These are phyloP conservation scores for Champsocephalus gunnari DNA, from an alignment of 2,797 vertebrate species.

Conservation along the genomic window DNA sequence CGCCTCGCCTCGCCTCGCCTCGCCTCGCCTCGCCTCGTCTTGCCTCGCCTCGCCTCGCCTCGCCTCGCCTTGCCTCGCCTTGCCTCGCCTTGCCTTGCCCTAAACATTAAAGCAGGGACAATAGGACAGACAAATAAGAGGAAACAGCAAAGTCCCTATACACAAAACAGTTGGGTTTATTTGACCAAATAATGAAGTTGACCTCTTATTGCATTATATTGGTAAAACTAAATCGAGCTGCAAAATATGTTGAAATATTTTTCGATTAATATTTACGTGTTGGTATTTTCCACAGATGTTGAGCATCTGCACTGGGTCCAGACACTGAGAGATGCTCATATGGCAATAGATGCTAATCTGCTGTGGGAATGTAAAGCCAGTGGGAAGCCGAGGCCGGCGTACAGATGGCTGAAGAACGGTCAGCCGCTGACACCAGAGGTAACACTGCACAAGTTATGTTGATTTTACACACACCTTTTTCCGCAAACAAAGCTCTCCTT, in stretches of 20 bases:
- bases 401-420: slow-evolving; percentile 91
- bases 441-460: slow-evolving; percentile 40
- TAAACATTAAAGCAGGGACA: background rate
- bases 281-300: slow-evolving; percentile 72
- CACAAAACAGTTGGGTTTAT: background rate
- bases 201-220: background rate
- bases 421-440: slow-evolving; percentile 83
- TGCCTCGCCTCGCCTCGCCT: too few species aligned
- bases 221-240: background rate
- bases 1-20: too few species aligned
- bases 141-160: too few species aligned
- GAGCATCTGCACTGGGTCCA: slow-evolving; percentile 90
- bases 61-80: too few species aligned
- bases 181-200: too few species aligned
- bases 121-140: background rate
- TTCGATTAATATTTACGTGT: slow-evolving; percentile 5
- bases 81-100: too few species aligned
- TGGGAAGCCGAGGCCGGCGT: slow-evolving; percentile 86
- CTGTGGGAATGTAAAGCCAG: slow-evolving; percentile 91
- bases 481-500: background rate
- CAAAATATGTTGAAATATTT: background rate
- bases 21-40: too few species aligned
- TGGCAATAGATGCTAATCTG: slow-evolving; percentile 88
- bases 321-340: slow-evolving; percentile 87
- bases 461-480: background rate